Conservation (phyloP, 2,113 vertebrate species). For the Taxidea taxus region DNA sequence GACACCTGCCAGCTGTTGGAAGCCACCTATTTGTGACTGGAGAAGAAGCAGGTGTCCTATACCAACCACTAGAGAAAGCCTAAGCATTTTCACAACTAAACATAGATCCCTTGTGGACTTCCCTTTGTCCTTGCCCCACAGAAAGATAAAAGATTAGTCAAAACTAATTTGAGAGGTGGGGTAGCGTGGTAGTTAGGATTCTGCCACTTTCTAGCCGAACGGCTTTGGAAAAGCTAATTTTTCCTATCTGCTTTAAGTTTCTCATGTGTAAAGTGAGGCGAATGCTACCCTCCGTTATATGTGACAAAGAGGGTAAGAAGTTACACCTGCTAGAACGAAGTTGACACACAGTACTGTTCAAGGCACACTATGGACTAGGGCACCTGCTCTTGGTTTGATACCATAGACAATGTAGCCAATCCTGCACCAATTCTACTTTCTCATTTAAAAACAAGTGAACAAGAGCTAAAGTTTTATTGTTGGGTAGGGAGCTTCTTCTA, state of each 20-base stretch:
- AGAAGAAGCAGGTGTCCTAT: background rate
- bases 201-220: background rate
- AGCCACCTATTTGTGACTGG: background rate
- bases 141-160: background rate
- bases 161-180: background rate
- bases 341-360: fast-evolving
- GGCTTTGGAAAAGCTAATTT: background rate
- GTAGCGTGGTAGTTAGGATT: background rate
- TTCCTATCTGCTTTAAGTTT: background rate
- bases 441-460: background rate
- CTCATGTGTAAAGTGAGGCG: background rate
- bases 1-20: fast-evolving
- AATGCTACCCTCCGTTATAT: fast-evolving
- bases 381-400: background rate
- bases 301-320: background rate
- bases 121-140: background rate
- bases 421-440: background rate
- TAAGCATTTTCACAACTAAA: background rate
- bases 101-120: background rate
- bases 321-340: fast-evolving
- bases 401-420: background rate
- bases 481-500: background rate
- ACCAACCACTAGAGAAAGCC: background rate
- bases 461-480: background rate
- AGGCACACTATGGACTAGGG: background rate